Evolutionary conservation across 2,113 vertebrate genomes (phyloP).

Genomic region (Sphaerodactylus townsendi): DNA sequence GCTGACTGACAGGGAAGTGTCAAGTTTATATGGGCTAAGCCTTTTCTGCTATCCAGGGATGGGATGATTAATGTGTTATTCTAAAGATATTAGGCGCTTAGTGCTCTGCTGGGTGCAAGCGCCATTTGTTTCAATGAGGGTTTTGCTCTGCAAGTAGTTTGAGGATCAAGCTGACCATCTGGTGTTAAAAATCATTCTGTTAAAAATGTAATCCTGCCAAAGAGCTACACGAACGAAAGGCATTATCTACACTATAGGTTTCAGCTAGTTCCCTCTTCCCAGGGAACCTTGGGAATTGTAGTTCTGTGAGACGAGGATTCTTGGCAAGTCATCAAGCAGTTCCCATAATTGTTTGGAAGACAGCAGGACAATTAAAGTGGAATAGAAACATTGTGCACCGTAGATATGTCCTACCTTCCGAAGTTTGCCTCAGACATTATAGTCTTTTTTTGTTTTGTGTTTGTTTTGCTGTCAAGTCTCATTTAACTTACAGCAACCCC

Average conservation of each 20-base stretch:
- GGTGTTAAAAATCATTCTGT: background rate
- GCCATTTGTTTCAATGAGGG: slow-evolving; percentile 2
- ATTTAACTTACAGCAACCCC: too few relatives aligned
- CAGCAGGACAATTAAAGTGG: background rate
- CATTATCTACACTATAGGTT: background rate
- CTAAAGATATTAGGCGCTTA: slow-evolving; percentile 33
- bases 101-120: slow-evolving; percentile 1
- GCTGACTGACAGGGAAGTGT: slow-evolving; percentile 66
- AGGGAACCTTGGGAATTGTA: background rate
- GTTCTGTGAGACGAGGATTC: background rate
- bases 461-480: too few relatives aligned
- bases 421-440: background rate
- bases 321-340: background rate
- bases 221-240: background rate
- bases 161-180: slow-evolving; percentile 22
- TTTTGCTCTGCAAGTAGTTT: background rate
- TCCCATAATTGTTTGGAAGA: background rate
- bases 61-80: slow-evolving; percentile 64
- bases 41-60: slow-evolving; percentile 58
- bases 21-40: slow-evolving; percentile 64
- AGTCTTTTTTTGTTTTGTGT: background rate
- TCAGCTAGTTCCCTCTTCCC: background rate
- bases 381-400: background rate
- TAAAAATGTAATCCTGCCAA: background rate
- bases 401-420: background rate